Evolutionary conservation across 2,888 invertebrate genomes (phyloP).

Genomic region (Drosophila setosimentum): DNA sequence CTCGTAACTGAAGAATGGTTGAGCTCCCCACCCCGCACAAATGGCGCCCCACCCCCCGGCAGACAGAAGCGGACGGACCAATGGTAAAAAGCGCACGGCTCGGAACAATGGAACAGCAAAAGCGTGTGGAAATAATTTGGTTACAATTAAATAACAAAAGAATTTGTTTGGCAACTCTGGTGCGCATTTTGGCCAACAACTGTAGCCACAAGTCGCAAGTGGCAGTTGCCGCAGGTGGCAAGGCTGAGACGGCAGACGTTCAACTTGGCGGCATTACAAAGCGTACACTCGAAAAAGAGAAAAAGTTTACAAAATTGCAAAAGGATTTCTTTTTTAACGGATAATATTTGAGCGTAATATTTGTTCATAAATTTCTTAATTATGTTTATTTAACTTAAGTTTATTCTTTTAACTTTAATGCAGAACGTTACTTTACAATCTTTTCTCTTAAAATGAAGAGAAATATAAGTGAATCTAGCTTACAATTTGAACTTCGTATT

Average conservation of each 20-base stretch:
- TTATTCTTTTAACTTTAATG: background rate
- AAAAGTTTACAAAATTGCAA: background rate
- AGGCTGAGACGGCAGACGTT: slow-evolving; percentile 13
- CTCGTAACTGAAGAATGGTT: slow-evolving; percentile 12
- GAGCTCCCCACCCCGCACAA: background rate
- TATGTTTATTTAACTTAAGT: background rate
- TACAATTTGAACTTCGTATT: background rate
- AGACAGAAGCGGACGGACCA: slow-evolving; percentile 9
- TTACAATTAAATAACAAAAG: slow-evolving; percentile 82
- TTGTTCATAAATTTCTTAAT: background rate
- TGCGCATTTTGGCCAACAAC: slow-evolving; percentile 76
- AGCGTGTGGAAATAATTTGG: slow-evolving; percentile 82
- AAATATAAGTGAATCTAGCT: background rate
- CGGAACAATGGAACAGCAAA: slow-evolving; percentile 46
- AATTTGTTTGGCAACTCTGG: slow-evolving; percentile 82
- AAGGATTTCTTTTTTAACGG: background rate
- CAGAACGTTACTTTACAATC: too few relatives aligned
- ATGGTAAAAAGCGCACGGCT: slow-evolving; percentile 5
- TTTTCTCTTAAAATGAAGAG: background rate
- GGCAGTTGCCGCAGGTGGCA: slow-evolving; percentile 21
- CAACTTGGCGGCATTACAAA: slow-evolving; percentile 56
- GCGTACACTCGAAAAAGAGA: slow-evolving; percentile 18
- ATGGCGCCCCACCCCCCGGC: slow-evolving; percentile 45
- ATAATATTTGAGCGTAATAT: background rate
- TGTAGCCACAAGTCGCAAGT: slow-evolving; percentile 43